phyloP scores from a whole-genome alignment of 2,113 vertebrate genomes.

The Dromaius novaehollandiae region DNA sequence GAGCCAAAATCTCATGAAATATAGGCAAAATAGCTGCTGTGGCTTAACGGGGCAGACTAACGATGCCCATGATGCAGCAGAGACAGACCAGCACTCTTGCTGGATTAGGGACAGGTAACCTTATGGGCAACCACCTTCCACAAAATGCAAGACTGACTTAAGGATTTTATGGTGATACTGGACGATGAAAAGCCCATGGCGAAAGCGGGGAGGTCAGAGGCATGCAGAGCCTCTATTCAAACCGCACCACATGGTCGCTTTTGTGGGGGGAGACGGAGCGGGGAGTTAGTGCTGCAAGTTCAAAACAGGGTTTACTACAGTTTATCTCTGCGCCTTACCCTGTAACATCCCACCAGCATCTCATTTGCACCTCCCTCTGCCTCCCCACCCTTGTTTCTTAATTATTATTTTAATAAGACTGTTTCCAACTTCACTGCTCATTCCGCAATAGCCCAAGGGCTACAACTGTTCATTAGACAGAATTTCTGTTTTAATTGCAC shows the following conservation, averaged over 20 bases:
- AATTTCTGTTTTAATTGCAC: slow-evolving; percentile 67
- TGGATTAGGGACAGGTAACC: neutral
- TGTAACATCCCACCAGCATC: neutral
- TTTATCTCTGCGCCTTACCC: neutral
- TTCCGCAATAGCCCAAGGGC: slow-evolving; percentile 51
- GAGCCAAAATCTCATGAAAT: neutral
- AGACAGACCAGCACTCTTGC: neutral
- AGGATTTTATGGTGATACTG: neutral
- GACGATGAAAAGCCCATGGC: neutral
- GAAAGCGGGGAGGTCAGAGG: neutral
- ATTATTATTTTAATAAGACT: slow-evolving; percentile 66
- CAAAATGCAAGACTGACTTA: neutral
- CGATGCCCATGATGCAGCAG: accelerated
- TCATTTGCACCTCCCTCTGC: neutral
- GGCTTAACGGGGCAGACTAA: neutral
- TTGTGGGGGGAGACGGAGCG: accelerated
- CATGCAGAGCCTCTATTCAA: neutral
- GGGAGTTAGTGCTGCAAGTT: neutral
- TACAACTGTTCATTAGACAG: slow-evolving; percentile 68
- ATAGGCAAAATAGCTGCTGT: neutral
- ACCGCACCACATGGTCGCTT: accelerated
- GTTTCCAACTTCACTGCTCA: slow-evolving; percentile 42
- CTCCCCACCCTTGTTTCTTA: slow-evolving; percentile 56
- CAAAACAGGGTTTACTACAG: neutral
- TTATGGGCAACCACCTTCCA: accelerated